Evolutionary conservation across 2,797 vertebrate species (phyloP).

Genomic region (Sternarchorhynchus goeldii): DNA sequence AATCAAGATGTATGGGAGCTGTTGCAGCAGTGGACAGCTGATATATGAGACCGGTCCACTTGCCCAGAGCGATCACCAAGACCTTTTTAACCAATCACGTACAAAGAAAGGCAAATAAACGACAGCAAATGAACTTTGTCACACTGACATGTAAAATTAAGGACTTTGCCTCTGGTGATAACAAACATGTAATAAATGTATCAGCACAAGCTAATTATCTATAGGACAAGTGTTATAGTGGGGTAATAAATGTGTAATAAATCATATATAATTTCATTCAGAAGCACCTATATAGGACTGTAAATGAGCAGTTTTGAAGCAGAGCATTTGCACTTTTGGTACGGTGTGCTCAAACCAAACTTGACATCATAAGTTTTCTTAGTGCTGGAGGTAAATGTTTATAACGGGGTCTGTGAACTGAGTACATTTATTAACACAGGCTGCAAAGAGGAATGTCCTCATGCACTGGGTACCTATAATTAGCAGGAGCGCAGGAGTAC

Average conservation of each 20-base stretch:
- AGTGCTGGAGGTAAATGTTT: background rate
- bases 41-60: background rate
- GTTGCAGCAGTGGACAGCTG: background rate
- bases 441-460: background rate
- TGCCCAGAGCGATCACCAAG: background rate
- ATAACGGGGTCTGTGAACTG: background rate
- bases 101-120: constrained; percentile 22
- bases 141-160: constrained; percentile 4
- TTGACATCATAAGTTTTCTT: background rate
- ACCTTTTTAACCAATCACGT: constrained; percentile 21
- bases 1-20: constrained; percentile 19
- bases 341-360: background rate
- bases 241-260: constrained; percentile 36
- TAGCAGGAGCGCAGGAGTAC: no score
- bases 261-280: constrained; percentile 22
- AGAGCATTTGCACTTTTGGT: constrained; percentile 1
- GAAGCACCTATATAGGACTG: background rate
- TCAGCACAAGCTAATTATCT: constrained; percentile 31
- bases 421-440: background rate
- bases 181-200: constrained; percentile 30
- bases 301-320: constrained; percentile 14
- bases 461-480: background rate
- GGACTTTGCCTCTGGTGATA: background rate
- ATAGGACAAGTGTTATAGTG: constrained; percentile 9
- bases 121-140: constrained; percentile 14